Conservation (phyloP, 1,140 invertebrate species). For the Monochamus saltuarius region DNA sequence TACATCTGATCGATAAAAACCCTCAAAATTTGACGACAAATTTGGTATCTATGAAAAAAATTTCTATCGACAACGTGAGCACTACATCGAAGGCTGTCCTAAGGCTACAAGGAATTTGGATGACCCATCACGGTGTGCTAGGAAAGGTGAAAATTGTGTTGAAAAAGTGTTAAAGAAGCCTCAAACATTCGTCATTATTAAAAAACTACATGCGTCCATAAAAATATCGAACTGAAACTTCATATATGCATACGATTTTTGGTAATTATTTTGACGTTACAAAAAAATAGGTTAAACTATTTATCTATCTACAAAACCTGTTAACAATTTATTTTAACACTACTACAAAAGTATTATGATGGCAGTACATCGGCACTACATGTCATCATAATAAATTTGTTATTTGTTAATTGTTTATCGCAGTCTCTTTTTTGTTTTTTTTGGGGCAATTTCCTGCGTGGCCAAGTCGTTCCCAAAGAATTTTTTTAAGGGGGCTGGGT, state of each 20-base stretch:
- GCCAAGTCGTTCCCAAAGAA: conserved; percentile 13
- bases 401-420: conserved; percentile 53
- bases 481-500: background rate
- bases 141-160: conserved; percentile 25
- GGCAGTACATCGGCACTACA: conserved; percentile 9
- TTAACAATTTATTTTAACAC: conserved; percentile 47
- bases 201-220: conserved; percentile 39
- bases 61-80: conserved; percentile 19
- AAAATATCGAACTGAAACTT: conserved; percentile 26
- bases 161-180: conserved; percentile 30
- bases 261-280: conserved; percentile 38
- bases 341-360: conserved; percentile 48
- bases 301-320: conserved; percentile 49
- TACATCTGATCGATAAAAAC: background rate
- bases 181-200: conserved; percentile 41
- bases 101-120: conserved; percentile 46
- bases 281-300: conserved; percentile 48
- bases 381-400: conserved; percentile 49
- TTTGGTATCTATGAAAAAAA: background rate
- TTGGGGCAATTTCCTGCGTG: conserved; percentile 36
- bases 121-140: conserved; percentile 42
- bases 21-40: background rate
- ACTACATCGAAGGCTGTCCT: conserved; percentile 29
- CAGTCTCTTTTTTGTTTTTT: conserved; percentile 51
- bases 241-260: conserved; percentile 27